Percentiles rank a stretch among this genome's conserved stretches.
phyloP scores from a whole-genome alignment of 2,888 invertebrate species.

The Agrochola circellaris region DNA sequence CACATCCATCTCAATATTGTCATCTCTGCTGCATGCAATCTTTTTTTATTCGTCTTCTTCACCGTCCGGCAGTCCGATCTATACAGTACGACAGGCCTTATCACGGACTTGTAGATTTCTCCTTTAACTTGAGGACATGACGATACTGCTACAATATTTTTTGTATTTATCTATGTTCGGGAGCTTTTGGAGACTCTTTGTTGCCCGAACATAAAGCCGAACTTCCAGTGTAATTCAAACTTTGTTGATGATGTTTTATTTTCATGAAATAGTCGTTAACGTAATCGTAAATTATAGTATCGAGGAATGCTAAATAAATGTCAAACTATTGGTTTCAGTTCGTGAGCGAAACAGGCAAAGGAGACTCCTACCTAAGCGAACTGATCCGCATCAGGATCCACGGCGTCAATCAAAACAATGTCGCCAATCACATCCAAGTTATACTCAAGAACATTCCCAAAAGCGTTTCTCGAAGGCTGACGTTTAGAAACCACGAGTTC shows the following conservation, averaged over 20 bases:
- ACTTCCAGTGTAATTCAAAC: not conserved
- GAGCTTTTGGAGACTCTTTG: not conserved
- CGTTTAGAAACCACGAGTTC: slow-evolving; percentile 92
- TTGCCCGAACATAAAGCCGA: not conserved
- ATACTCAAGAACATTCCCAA: slow-evolving; percentile 93
- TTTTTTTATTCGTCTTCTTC: not conserved
- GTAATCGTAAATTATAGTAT: not conserved
- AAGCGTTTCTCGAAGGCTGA: slow-evolving; percentile 91
- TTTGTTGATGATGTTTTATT: not conserved
- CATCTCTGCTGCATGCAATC: not conserved
- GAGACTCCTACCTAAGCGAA: slow-evolving; percentile 93
- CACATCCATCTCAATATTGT: not conserved
- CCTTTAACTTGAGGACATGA: not conserved
- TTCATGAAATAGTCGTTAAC: not conserved
- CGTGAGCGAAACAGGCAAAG: slow-evolving; percentile 89
- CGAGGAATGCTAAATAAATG: not conserved
- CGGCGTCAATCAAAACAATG: slow-evolving; percentile 79
- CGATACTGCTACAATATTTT: not conserved
- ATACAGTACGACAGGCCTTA: not conserved
- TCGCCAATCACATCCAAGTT: slow-evolving; percentile 84
- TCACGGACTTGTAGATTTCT: not conserved
- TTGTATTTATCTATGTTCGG: not conserved
- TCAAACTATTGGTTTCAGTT: slow-evolving; percentile 75
- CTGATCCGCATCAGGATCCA: slow-evolving; percentile 91
- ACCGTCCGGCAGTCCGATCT: not conserved